Percentiles rank a stretch among this genome's conserved stretches.
Conservation (phyloP, 1,140 invertebrate species). For the Maniola jurtina region DNA sequence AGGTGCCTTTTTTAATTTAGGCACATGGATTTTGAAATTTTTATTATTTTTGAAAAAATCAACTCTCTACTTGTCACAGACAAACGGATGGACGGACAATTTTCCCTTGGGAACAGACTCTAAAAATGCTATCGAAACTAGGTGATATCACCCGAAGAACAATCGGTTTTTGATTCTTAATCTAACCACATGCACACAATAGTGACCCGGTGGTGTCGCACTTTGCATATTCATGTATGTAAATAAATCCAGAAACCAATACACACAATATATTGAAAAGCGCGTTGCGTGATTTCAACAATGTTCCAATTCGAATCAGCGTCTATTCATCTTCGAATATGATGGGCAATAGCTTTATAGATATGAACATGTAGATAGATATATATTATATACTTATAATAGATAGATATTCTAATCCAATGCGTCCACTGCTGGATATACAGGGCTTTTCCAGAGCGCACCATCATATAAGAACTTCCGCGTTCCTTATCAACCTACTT, state of each 20-base stretch:
- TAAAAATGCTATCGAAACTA: not conserved
- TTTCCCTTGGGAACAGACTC: too few relatives aligned
- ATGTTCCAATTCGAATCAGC: constrained; percentile 32
- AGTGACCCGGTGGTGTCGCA: constrained; percentile 17
- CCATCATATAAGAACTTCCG: too few relatives aligned
- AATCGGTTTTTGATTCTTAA: constrained; percentile 11
- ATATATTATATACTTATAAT: too few relatives aligned
- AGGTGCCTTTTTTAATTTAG: too few relatives aligned
- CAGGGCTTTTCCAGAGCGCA: too few relatives aligned
- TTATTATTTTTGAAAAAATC: too few relatives aligned
- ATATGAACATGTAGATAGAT: not conserved
- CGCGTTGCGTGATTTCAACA: constrained; percentile 19
- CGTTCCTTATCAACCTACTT: too few relatives aligned
- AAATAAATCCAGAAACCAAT: constrained; percentile 30
- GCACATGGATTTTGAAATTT: too few relatives aligned
- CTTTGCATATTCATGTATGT: constrained; percentile 36
- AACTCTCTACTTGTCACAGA: too few relatives aligned
- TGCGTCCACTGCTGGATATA: too few relatives aligned
- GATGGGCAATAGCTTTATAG: not conserved
- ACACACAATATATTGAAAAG: constrained; percentile 6
- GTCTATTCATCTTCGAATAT: constrained; percentile 6
- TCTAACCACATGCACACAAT: constrained; percentile 10
- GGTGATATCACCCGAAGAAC: not conserved
- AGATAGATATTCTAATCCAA: too few relatives aligned
- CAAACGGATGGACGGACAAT: too few relatives aligned